Evolutionary conservation across 2,888 invertebrate species (phyloP).

Genomic region (Lycocerus yunnanus): DNA sequence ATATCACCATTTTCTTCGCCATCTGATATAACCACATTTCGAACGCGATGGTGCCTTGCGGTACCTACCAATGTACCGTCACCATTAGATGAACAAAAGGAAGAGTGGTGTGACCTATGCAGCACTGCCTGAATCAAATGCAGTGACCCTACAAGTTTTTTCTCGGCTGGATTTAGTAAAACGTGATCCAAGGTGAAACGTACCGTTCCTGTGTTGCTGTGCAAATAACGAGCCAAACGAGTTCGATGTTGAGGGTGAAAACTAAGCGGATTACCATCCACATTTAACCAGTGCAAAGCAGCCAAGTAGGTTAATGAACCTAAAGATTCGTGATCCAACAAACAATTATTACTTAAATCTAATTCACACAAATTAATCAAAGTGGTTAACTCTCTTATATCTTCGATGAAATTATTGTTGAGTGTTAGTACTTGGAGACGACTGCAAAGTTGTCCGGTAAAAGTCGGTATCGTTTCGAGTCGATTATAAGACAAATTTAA

Average conservation of each 20-base stretch:
- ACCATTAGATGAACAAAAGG: slow-evolving; percentile 35
- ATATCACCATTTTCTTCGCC: slow-evolving; percentile 36
- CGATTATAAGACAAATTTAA: slow-evolving; percentile 69
- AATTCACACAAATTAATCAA: slow-evolving; percentile 63
- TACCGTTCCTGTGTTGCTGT: slow-evolving; percentile 58
- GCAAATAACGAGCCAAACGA: slow-evolving; percentile 60
- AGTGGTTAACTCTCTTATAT: slow-evolving; percentile 59
- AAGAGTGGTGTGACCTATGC: slow-evolving; percentile 32
- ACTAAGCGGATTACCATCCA: slow-evolving; percentile 66
- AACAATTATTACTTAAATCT: slow-evolving; percentile 66
- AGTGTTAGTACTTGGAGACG: slow-evolving; percentile 60
- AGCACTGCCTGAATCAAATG: slow-evolving; percentile 18
- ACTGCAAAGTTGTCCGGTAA: slow-evolving; percentile 61
- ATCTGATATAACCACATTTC: slow-evolving; percentile 36
- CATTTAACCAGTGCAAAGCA: slow-evolving; percentile 60
- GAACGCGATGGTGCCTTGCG: slow-evolving; percentile 36
- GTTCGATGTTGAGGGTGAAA: slow-evolving; percentile 65
- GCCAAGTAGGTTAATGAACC: slow-evolving; percentile 61
- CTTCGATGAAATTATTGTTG: slow-evolving; percentile 68
- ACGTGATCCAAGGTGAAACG: slow-evolving; percentile 63
- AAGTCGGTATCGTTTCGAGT: slow-evolving; percentile 60
- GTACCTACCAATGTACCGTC: slow-evolving; percentile 36
- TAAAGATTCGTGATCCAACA: slow-evolving; percentile 63
- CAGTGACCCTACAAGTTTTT: slow-evolving; percentile 15
- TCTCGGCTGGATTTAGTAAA: slow-evolving; percentile 59